Percentiles rank a stretch among this genome's conserved stretches.
These are phyloP conservation scores for Xyliphius kryptos DNA, from an alignment of 2,113 vertebrate species.

Conservation along the genomic window DNA sequence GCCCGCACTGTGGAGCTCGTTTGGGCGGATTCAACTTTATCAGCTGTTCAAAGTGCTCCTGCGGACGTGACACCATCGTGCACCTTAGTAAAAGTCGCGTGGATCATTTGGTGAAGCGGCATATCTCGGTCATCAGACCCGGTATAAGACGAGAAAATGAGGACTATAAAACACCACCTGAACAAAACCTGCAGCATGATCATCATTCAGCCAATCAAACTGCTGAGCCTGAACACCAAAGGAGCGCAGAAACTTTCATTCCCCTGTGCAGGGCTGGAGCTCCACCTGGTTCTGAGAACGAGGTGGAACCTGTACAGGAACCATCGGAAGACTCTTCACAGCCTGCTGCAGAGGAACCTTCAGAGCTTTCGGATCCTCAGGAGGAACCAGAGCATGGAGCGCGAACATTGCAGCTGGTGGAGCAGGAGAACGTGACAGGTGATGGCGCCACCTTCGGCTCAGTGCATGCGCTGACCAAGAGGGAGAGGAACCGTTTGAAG, in stretches of 20 bases:
- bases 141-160: not conserved
- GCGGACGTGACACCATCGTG: constrained; percentile 63
- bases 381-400: not conserved
- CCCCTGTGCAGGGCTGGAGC: no score
- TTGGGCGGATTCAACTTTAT: constrained; percentile 81
- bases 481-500: constrained; percentile 75
- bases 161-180: not conserved
- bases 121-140: constrained; percentile 51
- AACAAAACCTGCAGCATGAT: not conserved
- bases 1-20: constrained; percentile 72
- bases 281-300: no score
- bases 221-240: not conserved
- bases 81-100: constrained; percentile 75
- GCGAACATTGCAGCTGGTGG: not conserved
- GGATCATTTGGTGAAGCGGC: constrained; percentile 56
- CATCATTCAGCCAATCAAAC: not conserved
- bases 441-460: constrained; percentile 35
- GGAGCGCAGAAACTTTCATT: not conserved
- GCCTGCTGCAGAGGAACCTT: no score
- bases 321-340: no score
- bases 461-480: constrained; percentile 53
- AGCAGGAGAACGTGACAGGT: not conserved
- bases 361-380: not conserved
- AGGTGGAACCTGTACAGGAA: no score
- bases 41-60: constrained; percentile 66